Base-by-base conservation (phyloP, 2,113 vertebrate genomes). In the Periophthalmodon schlosseri region DNA sequence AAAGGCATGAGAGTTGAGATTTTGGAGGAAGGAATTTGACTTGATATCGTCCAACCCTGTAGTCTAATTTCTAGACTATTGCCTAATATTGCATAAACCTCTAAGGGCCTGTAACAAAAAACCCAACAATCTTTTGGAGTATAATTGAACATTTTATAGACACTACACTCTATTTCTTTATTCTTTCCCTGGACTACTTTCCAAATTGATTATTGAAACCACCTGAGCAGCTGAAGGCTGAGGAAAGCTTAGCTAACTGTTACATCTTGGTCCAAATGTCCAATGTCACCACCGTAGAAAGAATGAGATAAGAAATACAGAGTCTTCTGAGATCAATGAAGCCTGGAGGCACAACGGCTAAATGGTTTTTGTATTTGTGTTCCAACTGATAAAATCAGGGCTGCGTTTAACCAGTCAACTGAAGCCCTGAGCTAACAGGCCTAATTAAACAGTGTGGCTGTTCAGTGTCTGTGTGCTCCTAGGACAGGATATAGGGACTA, bases 311-410 rank as follows among this genome's bases (percentile, higher is more conserved):
- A 50, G 12, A 61, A 34, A 58, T 58, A 58, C 8, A 33, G n/a
- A 66, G 36, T 67, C 72, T 57, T 24, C 11, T 18, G 15, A 65
- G 72, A 77, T 80, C 72, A 80, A 11, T 60, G 76, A 78, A 28
- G 63, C 72, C 78, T 34, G 18, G 23, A 68, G 76, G 34, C 60
- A 64, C 82, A 89, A 85, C 13, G 15, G 54, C 39, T 79, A 81
- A 90, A 87, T 73, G 74, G 44, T 72, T 87, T 84, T 80, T 77
- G 54, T 89, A 81, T 89, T 85, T 88, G 82, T 75, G 74, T 71
- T 86, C 36, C 52, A 77, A 70, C 82, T 90, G 89, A 91, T 92
- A 87, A 79, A 88, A 91, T 85, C 86, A 74, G 60, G 77, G 76
- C 77, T 69, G 52, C 60, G 3, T 84, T 87, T 71, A 83, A 80